A percentile compares a stretch with the other conserved stretches of the same genome.
These are phyloP conservation scores for Diadumene lineata DNA, from an alignment of 92 coral and sea anemone genomes.

Conservation along the genomic window DNA sequence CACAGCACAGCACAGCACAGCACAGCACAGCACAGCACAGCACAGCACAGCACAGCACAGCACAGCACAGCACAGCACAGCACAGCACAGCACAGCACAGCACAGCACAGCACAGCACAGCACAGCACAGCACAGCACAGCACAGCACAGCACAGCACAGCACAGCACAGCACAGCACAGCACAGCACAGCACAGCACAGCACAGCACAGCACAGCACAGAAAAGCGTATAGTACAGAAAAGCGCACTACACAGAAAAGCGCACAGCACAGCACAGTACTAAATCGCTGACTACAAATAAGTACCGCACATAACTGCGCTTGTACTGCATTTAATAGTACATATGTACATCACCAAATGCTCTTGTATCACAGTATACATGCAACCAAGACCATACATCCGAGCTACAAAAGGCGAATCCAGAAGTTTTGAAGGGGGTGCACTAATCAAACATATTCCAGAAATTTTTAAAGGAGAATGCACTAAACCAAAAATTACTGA, in stretches of 20 bases:
- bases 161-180: not conserved
- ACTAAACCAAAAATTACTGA: too few relatives aligned
- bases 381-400: too few relatives aligned
- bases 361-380: too few relatives aligned
- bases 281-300: too few relatives aligned
- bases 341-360: too few relatives aligned
- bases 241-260: not conserved
- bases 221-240: not conserved
- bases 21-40: not conserved
- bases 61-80: not conserved
- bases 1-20: not conserved
- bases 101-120: not conserved
- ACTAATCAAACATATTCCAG: too few relatives aligned
- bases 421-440: too few relatives aligned
- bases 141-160: not conserved
- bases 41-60: not conserved
- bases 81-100: not conserved
- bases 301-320: too few relatives aligned
- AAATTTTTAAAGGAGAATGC: too few relatives aligned
- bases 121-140: not conserved
- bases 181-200: not conserved
- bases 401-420: too few relatives aligned
- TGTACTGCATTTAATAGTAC: too few relatives aligned
- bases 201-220: not conserved
- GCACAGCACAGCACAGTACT: not conserved